phyloP scores from a whole-genome alignment of 1,140 invertebrate species.

The Caligus rogercresseyi region DNA sequence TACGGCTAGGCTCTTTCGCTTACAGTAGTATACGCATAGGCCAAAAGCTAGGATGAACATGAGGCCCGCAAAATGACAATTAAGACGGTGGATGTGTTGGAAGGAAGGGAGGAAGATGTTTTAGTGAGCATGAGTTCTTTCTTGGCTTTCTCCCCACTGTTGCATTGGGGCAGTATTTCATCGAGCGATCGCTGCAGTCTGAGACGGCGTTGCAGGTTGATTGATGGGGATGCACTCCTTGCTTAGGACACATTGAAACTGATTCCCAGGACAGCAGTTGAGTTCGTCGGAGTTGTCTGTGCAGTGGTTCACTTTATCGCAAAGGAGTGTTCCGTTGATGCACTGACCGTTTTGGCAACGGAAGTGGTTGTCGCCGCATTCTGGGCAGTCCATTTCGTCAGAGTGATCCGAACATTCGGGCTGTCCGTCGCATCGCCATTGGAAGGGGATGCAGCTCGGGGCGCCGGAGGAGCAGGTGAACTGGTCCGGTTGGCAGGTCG shows the following conservation, averaged over 20 bases:
- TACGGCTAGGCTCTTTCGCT: not conserved
- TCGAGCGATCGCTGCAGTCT: conserved; percentile 27
- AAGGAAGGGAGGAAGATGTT: not conserved
- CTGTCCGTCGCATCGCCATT: conserved; percentile 59
- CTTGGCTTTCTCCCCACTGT: not conserved
- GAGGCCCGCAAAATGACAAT: not conserved
- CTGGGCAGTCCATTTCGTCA: conserved; percentile 34
- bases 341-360: conserved; percentile 22
- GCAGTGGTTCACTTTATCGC: conserved; percentile 11
- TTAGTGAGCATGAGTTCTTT: not conserved
- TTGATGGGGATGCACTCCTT: conserved; percentile 26
- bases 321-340: conserved; percentile 15
- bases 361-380: conserved; percentile 21
- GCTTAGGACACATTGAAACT: conserved; percentile 42
- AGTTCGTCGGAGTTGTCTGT: conserved; percentile 24
- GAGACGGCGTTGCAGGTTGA: conserved; percentile 29
- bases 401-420: conserved; percentile 48
- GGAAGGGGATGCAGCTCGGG: conserved; percentile 49
- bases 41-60: not conserved
- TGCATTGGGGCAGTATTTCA: conserved; percentile 12
- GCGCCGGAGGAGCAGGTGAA: conserved; percentile 46
- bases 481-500: conserved; percentile 52
- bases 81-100: not conserved
- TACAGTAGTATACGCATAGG: conserved; percentile 2
- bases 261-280: conserved; percentile 35